A percentile compares a stretch with the other conserved stretches of the same genome.
Evolutionary conservation across 2,888 invertebrate genomes (phyloP).

Genomic region (Lycaena phlaeas): DNA sequence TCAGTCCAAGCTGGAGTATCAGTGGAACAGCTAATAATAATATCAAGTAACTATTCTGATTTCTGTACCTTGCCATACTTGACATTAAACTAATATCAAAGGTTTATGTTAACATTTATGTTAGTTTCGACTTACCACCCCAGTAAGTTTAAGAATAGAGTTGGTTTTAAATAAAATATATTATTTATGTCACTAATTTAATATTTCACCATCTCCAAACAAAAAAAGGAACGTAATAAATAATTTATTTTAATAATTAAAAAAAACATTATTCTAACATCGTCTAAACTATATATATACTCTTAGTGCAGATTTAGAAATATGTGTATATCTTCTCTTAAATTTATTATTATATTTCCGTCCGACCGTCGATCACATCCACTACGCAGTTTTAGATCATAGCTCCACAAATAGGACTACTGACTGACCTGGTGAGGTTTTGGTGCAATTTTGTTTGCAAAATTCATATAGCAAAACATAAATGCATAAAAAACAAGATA

Average conservation of each 20-base stretch:
- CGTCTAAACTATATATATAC: slow-evolving; percentile 26
- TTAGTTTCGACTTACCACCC: too few relatives aligned
- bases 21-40: too few relatives aligned
- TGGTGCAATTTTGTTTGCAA: too few relatives aligned
- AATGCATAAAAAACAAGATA: too few relatives aligned
- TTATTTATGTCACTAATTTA: slow-evolving; percentile 2
- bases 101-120: too few relatives aligned
- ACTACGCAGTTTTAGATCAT: slow-evolving; percentile 48
- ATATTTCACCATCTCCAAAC: slow-evolving; percentile 9
- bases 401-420: slow-evolving; percentile 5
- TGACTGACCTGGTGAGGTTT: too few relatives aligned
- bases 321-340: slow-evolving; percentile 45
- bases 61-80: too few relatives aligned
- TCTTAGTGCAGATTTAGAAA: slow-evolving; percentile 59
- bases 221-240: slow-evolving; percentile 22
- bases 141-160: background rate
- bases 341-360: slow-evolving; percentile 36
- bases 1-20: too few relatives aligned
- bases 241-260: slow-evolving; percentile 27
- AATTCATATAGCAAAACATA: too few relatives aligned
- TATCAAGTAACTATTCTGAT: too few relatives aligned
- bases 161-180: background rate
- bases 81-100: too few relatives aligned
- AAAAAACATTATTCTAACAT: slow-evolving; percentile 24
- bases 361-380: slow-evolving; percentile 51